Conservation (phyloP, 2,797 vertebrate species). For the Hylomyscus alleni region DNA sequence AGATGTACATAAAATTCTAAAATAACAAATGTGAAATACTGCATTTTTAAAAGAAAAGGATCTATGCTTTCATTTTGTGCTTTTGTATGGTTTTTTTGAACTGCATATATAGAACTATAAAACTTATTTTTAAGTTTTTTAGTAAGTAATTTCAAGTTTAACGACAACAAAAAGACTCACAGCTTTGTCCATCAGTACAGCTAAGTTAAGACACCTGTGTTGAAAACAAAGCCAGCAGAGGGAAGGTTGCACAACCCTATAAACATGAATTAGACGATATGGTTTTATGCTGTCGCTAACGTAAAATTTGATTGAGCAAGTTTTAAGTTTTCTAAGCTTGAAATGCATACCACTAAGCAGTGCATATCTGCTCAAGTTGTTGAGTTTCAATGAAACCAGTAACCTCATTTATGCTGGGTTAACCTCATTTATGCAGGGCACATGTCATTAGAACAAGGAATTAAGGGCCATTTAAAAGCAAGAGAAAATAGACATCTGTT, state of each 20-base stretch:
- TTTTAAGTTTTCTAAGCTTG: conserved; percentile 54
- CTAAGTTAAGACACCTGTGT: not conserved
- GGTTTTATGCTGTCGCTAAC: conserved; percentile 39
- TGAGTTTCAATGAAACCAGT: conserved; percentile 45
- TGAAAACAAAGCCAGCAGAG: conserved; percentile 26
- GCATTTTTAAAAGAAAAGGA: not conserved
- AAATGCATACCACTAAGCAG: conserved; percentile 23
- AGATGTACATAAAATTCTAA: not conserved
- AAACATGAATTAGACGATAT: not conserved
- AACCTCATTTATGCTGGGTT: conserved; percentile 48
- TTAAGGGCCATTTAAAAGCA: not conserved
- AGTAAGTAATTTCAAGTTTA: conserved; percentile 10
- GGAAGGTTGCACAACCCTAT: conserved; percentile 6
- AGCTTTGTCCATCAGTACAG: not conserved
- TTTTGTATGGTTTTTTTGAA: not conserved
- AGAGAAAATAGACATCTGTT: conserved; percentile 27
- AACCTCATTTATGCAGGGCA: conserved; percentile 51
- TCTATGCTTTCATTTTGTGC: not conserved
- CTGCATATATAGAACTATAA: not conserved
- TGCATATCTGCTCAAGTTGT: conserved; percentile 9
- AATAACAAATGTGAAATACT: not conserved
- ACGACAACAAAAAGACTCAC: not conserved
- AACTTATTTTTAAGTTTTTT: not conserved
- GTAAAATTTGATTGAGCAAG: conserved; percentile 60
- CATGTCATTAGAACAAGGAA: conserved; percentile 69